phyloP scores from a whole-genome alignment of 1,140 invertebrate genomes.

The Capitella teleta region DNA sequence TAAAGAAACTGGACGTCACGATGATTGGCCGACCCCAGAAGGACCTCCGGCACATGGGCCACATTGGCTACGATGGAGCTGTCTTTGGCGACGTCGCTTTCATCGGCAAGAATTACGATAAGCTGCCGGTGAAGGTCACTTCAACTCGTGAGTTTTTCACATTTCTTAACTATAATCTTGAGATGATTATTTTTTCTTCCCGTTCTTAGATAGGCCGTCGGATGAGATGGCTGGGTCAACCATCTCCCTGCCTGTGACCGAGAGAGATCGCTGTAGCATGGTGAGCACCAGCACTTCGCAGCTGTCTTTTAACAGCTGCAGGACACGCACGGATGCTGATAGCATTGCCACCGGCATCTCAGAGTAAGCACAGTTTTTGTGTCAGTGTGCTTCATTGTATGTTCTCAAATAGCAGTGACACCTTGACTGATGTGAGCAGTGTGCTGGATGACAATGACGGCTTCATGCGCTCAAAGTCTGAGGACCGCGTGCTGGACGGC shows the following conservation, averaged over 20 bases:
- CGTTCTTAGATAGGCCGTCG: no score
- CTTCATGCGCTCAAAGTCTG: not conserved
- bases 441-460: conserved; percentile 1
- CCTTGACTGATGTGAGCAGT: conserved; percentile 14
- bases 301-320: no score
- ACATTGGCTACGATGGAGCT: conserved; percentile 90
- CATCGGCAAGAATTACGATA: conserved; percentile 53
- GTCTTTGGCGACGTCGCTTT: conserved; percentile 81
- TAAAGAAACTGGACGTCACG: conserved; percentile 45
- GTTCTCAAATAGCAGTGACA: conserved; percentile 4
- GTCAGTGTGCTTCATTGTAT: not conserved
- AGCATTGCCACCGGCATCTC: not conserved
- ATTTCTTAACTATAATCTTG: no score
- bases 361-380: not conserved
- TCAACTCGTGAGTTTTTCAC: conserved; percentile 2
- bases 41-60: conserved; percentile 91
- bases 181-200: no score
- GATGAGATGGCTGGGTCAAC: no score
- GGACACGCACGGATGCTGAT: no score
- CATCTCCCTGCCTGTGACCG: no score
- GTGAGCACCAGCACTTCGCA: no score
- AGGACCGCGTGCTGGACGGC: not conserved
- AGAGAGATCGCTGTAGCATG: no score
- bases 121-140: conserved; percentile 28
- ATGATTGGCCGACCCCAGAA: conserved; percentile 94